These are phyloP conservation scores for Erethizon dorsatum DNA, from an alignment of 2,797 vertebrate species.

Conservation along the genomic window DNA sequence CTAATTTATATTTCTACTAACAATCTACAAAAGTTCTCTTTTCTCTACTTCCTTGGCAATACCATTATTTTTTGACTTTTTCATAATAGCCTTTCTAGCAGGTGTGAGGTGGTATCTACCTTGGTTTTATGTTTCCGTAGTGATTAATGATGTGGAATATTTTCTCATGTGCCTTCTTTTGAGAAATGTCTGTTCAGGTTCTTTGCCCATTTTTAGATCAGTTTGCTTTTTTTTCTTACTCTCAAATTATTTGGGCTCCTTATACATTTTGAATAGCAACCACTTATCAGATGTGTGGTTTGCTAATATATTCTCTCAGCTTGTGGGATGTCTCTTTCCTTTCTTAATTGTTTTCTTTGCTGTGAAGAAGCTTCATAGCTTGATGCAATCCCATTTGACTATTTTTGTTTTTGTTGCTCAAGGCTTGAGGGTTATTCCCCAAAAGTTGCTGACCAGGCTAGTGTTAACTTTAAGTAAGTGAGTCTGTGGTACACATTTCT, in stretches of 20 bases:
- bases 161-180: neutral
- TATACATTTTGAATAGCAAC: neutral
- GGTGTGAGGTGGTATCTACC: neutral
- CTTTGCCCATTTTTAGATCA: neutral
- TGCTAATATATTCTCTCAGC: neutral
- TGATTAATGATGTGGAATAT: neutral
- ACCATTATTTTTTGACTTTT: neutral
- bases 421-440: neutral
- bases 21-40: neutral
- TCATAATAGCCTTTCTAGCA: neutral
- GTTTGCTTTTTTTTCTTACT: neutral
- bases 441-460: neutral
- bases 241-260: neutral
- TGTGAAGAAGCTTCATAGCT: neutral
- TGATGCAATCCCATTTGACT: neutral
- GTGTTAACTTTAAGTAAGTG: neutral
- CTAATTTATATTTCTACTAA: neutral
- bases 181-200: neutral
- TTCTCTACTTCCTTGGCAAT: neutral
- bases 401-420: neutral
- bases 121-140: neutral
- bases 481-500: neutral
- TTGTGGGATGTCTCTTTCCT: neutral
- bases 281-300: neutral
- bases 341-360: neutral